Percentiles rank a stretch among this genome's conserved stretches.
phyloP scores from a whole-genome alignment of 2,888 invertebrate species.

The Acanthosepion esculentum region DNA sequence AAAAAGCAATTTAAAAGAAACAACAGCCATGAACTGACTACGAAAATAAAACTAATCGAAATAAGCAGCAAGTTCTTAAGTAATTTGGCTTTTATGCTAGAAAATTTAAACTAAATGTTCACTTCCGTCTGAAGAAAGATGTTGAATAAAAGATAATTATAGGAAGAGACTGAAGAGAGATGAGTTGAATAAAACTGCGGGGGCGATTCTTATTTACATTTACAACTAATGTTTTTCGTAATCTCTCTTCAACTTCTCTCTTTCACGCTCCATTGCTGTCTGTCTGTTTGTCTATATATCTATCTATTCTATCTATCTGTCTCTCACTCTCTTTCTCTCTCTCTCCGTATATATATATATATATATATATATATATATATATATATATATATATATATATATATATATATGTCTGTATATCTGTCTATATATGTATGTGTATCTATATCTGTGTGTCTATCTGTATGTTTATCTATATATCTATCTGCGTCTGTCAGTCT shows the following conservation, averaged over 20 bases:
- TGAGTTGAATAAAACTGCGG: neutral
- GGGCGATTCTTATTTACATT: neutral
- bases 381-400: too few species aligned
- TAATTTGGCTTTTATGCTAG: neutral
- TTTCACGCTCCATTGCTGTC: too few species aligned
- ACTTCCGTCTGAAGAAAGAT: neutral
- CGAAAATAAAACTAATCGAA: neutral
- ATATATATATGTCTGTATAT: too few species aligned
- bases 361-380: too few species aligned
- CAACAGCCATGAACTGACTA: neutral
- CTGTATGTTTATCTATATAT: too few species aligned
- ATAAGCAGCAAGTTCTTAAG: neutral
- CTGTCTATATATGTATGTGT: too few species aligned
- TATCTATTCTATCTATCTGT: too few species aligned
- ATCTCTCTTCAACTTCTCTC: neutral
- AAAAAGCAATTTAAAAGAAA: neutral
- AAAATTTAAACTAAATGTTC: neutral
- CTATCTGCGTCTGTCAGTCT: too few species aligned
- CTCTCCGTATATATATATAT: too few species aligned
- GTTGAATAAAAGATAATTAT: slow-evolving; percentile 1
- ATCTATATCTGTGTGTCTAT: too few species aligned
- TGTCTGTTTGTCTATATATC: too few species aligned
- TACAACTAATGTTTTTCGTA: neutral
- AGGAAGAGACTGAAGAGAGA: neutral
- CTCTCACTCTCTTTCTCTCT: too few species aligned